phyloP scores from a whole-genome alignment of 2,888 invertebrate genomes.

The Synanthedon vespiformis region DNA sequence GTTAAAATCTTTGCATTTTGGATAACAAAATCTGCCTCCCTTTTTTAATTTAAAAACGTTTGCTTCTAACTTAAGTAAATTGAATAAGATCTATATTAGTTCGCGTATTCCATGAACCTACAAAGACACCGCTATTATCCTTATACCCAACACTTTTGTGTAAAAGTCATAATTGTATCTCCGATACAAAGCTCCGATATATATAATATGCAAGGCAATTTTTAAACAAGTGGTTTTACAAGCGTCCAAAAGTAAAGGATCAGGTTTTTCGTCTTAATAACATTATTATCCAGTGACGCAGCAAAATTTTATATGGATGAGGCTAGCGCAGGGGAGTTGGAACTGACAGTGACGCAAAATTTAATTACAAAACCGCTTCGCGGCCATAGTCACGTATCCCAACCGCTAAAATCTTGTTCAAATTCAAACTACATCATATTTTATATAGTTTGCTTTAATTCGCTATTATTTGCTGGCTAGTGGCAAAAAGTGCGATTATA shows the following conservation, averaged over 20 bases:
- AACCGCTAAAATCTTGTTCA: conserved; percentile 45
- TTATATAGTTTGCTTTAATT: conserved; percentile 15
- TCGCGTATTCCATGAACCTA: too few relatives aligned
- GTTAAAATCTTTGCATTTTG: too few relatives aligned
- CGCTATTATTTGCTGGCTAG: conserved; percentile 34
- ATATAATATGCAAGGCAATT: too few relatives aligned
- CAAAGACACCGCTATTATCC: too few relatives aligned
- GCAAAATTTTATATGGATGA: conserved; percentile 49
- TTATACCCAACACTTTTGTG: too few relatives aligned
- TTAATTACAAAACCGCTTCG: conserved; percentile 63
- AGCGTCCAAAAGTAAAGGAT: background rate
- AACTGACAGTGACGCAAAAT: conserved; percentile 63
- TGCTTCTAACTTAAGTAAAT: too few relatives aligned
- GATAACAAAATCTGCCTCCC: too few relatives aligned
- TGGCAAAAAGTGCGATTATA: conserved; percentile 47
- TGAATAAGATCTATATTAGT: too few relatives aligned
- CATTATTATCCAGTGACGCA: conserved; percentile 32
- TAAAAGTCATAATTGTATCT: too few relatives aligned
- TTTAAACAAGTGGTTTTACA: too few relatives aligned
- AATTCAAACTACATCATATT: conserved; percentile 43
- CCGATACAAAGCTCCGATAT: too few relatives aligned
- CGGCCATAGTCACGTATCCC: conserved; percentile 54
- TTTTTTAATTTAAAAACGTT: too few relatives aligned
- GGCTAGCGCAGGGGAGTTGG: conserved; percentile 59
- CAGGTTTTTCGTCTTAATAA: background rate